phyloP scores from a whole-genome alignment of 1,140 invertebrate genomes.

The Scaptomyza pallida region DNA sequence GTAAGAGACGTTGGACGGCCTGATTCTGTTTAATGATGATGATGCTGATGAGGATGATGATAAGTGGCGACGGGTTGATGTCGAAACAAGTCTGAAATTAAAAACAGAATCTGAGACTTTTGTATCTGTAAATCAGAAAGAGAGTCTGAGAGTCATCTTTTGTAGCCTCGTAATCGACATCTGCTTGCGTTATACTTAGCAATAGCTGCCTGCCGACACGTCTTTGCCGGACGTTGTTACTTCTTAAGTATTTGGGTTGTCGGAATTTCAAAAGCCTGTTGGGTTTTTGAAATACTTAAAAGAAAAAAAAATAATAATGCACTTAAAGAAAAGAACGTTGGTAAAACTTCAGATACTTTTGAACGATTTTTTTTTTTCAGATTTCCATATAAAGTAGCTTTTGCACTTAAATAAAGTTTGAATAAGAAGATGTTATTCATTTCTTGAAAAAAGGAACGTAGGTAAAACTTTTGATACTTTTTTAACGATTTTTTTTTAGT shows the following conservation, averaged over 20 bases:
- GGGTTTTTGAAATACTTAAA: conserved; percentile 36
- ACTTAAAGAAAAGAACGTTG: not conserved
- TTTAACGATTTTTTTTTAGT: too few species aligned
- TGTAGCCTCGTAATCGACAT: conserved; percentile 46
- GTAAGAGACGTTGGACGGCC: not conserved
- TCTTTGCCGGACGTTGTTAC: conserved; percentile 23
- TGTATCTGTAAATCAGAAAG: conserved; percentile 7
- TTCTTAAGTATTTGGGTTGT: conserved; percentile 68
- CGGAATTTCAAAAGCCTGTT: conserved; percentile 70
- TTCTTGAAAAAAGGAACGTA: too few species aligned
- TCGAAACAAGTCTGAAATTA: conserved; percentile 50
- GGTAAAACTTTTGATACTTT: too few species aligned
- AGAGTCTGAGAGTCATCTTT: conserved; percentile 4
- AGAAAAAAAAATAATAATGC: not conserved
- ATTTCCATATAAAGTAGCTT: too few species aligned
- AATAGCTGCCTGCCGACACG: not conserved
- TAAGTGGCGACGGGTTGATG: conserved; percentile 34
- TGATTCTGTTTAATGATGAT: not conserved
- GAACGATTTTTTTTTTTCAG: too few species aligned
- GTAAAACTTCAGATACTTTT: not conserved
- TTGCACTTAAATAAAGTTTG: too few species aligned
- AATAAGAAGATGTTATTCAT: too few species aligned
- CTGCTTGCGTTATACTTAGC: conserved; percentile 30
- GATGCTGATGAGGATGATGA: too few species aligned
- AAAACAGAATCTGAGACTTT: conserved; percentile 18